phyloP scores from a whole-genome alignment of 2,113 vertebrate species.

The Chionis minor region DNA sequence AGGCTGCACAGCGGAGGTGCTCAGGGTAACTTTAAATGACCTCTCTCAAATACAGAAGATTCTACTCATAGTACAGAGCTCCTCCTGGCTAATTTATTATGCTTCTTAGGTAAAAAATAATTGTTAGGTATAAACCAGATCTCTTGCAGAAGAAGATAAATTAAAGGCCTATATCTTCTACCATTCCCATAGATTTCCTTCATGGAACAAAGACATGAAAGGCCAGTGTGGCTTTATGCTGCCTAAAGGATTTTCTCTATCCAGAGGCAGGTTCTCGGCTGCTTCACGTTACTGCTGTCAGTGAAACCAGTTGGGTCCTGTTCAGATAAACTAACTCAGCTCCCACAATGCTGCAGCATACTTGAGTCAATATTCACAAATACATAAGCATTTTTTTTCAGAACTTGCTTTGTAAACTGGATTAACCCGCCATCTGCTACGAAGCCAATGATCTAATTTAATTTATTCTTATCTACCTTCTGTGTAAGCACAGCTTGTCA shows the following conservation, averaged over 20 bases:
- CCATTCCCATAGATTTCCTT: background rate
- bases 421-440: conserved; percentile 68
- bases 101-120: background rate
- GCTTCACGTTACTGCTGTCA: background rate
- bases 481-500: conserved; percentile 71
- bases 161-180: background rate
- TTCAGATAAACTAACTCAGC: background rate
- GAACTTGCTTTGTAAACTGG: conserved; percentile 52
- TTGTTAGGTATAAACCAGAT: background rate
- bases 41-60: background rate
- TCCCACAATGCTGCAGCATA: background rate
- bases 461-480: conserved; percentile 74
- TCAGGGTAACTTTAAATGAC: background rate
- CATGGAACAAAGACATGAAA: background rate
- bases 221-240: background rate
- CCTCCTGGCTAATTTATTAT: background rate
- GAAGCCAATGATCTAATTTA: conserved; percentile 72
- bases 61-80: background rate
- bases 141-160: background rate
- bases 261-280: background rate
- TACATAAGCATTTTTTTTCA: background rate
- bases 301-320: background rate
- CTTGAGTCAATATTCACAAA: background rate
- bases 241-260: background rate
- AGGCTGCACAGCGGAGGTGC: background rate